A percentile compares a stretch with the other conserved stretches of the same genome.
phyloP scores from a whole-genome alignment of 2,113 vertebrate genomes.

The Isurus oxyrinchus region DNA sequence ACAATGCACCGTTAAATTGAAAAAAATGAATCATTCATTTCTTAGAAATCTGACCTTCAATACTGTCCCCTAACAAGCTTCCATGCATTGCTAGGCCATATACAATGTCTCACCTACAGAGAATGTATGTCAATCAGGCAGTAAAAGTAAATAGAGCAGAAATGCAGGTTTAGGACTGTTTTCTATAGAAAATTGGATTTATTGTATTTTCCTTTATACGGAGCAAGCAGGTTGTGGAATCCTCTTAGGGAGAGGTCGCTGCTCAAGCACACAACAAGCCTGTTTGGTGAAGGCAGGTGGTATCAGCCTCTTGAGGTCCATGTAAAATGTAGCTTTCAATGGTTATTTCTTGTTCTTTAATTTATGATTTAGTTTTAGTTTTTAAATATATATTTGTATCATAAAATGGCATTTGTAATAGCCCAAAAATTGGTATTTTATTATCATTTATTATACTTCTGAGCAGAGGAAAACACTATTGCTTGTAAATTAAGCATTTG shows the following conservation, averaged over 20 bases:
- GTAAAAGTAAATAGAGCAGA: not conserved
- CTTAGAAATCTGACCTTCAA: slow-evolving; percentile 9
- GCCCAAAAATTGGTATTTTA: not conserved
- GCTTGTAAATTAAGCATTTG: slow-evolving; percentile 7
- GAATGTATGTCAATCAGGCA: not conserved
- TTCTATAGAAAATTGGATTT: not conserved
- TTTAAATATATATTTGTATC: not conserved
- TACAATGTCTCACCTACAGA: not conserved
- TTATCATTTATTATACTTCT: not conserved
- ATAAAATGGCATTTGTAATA: not conserved
- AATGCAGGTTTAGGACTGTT: not conserved
- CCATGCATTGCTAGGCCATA: not conserved
- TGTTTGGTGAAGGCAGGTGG: not conserved
- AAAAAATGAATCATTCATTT: slow-evolving; percentile 19
- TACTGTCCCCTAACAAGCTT: slow-evolving; percentile 1
- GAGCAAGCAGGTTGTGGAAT: not conserved
- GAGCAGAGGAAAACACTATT: not conserved
- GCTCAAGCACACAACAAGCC: not conserved
- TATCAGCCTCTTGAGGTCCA: not conserved
- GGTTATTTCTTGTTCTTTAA: not conserved
- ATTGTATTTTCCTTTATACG: not conserved
- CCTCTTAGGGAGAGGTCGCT: not conserved
- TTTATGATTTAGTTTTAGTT: not conserved
- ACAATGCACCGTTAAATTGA: slow-evolving; percentile 27
- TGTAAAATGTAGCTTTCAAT: not conserved